Evolutionary conservation across 2,113 vertebrate genomes (phyloP), one percentile per base, ranked within the genome.

Genomic region (Labeo catla): DNA sequence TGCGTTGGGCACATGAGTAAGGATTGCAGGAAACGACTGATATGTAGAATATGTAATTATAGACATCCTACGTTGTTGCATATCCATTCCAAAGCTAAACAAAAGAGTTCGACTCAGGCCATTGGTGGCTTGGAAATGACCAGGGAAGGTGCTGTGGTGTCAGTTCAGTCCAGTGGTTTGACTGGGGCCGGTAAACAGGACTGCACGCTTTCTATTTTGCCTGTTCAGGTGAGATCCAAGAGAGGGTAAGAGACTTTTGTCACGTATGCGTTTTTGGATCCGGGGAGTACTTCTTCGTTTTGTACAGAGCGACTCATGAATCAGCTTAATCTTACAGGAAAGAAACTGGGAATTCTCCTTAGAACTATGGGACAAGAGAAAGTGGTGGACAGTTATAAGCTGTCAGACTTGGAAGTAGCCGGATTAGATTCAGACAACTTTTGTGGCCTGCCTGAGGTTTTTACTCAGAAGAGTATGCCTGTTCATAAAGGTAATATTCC

Each of bases 111-210:
- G 28, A 36, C 10, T 66, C 63, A 66, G 63, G 23, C 63, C 11
- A 34, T 12, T 36, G 65, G 28, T 68, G 65, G 28, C 28, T 68
- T 68, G 65, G 28, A 68, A 68, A 39, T 68, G 28, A 5, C 28
- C 13, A 36, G 28, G 8, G 65, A 39, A 36, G 28, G 28, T 16
- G 65, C 65, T 36, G 65, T 39, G 65, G 65, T 68, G 65, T 16
- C 66, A 8, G 66, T 68, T 68, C 66, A 81, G 45, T 43, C 86
- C 4, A 63, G 66, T 83, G 74, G 81, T 3, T 57, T 57, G 49
- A 87, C 74, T 72, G 83, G 87, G 83, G 78, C 85, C n/a, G 85
- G 83, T 73, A 79, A 73, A 4, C 39, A 84, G n/a, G n/a, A 86
- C 13, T 77, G 70, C 19, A 76, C 57, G 83, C n/a, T n/a, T n/a